phyloP scores from a whole-genome alignment of 2,888 invertebrate species.

The Tipula unca region DNA sequence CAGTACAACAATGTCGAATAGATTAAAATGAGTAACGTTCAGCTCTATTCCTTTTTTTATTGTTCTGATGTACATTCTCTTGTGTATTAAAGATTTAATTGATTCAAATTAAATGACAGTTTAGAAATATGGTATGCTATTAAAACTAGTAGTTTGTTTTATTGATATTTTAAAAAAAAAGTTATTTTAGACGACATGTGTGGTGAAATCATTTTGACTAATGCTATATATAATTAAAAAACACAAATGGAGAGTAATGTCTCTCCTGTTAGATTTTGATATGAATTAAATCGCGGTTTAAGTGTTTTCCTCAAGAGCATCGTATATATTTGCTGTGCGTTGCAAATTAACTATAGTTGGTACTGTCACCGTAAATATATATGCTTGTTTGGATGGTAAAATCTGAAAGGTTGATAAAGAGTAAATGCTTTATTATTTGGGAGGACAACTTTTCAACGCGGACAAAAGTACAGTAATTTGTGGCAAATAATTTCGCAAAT shows the following conservation, averaged over 20 bases:
- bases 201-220: not conserved
- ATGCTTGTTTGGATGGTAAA: no score
- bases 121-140: not conserved
- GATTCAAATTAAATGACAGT: not conserved
- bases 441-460: no score
- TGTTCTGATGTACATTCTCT: not conserved
- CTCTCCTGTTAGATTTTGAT: not conserved
- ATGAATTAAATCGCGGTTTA: not conserved
- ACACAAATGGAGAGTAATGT: not conserved
- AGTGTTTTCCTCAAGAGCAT: no score
- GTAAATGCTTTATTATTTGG: no score
- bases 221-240: not conserved
- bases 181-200: not conserved
- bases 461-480: no score
- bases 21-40: not conserved
- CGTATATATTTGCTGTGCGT: no score
- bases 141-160: not conserved
- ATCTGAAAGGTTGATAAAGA: no score
- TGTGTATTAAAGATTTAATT: not conserved
- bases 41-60: not conserved
- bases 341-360: no score
- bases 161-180: not conserved
- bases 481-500: no score
- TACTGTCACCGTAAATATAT: no score
- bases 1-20: not conserved